Percentiles rank a stretch among this genome's conserved stretches.
Conservation (phyloP, 2,113 vertebrate species). For the Myrmecophaga tridactyla region DNA sequence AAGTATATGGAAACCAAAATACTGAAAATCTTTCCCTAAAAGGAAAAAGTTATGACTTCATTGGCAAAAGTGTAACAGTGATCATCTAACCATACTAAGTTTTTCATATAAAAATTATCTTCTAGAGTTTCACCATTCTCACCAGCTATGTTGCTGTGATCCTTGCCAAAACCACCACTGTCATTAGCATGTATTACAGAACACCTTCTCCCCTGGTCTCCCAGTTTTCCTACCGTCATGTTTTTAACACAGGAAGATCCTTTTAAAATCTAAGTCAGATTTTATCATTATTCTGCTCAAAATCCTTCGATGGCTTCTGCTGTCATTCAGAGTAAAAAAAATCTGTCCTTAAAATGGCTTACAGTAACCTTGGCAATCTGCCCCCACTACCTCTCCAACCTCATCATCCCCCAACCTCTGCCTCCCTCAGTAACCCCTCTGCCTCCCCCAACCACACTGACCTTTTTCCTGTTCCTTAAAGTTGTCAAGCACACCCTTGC, state of each 20-base stretch:
- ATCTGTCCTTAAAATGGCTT: neutral
- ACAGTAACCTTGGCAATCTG: neutral
- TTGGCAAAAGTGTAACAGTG: neutral
- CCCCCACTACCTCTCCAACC: neutral
- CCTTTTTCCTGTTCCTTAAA: neutral
- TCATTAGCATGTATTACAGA: too few relatives aligned
- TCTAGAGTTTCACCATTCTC: slow-evolving; percentile 2
- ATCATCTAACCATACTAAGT: neutral
- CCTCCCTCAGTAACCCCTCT: neutral
- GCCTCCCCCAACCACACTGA: neutral
- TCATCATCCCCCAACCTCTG: neutral
- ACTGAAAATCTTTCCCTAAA: slow-evolving; percentile 1
- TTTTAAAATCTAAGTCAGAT: slow-evolving; percentile 23
- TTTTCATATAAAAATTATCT: slow-evolving; percentile 6
- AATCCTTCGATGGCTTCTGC: neutral
- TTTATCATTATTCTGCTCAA: neutral
- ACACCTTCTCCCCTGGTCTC: neutral
- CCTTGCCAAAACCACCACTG: neutral
- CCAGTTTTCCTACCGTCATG: neutral
- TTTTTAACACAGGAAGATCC: neutral
- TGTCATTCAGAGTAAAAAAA: neutral
- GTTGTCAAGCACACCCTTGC: neutral
- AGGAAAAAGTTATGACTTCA: neutral
- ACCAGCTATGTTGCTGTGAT: neutral
- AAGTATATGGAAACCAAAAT: neutral